These are phyloP conservation scores for Ormyrus pomaceus DNA, from an alignment of 2,888 invertebrate genomes.

Conservation along the genomic window DNA sequence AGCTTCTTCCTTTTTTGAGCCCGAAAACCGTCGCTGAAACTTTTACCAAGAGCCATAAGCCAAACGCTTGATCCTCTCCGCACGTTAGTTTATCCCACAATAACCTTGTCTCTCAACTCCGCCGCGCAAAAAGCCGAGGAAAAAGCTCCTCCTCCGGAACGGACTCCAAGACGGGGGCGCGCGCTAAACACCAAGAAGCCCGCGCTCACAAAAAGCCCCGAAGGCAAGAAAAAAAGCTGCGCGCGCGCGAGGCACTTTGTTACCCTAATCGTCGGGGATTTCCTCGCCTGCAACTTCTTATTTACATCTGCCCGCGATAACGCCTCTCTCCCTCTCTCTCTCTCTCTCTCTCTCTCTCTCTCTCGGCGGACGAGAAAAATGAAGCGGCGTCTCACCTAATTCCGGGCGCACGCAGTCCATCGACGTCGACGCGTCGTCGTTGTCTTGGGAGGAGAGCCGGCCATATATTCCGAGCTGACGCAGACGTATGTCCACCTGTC, in stretches of 20 bases:
- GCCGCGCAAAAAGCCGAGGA: too few species aligned
- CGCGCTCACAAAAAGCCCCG: background rate
- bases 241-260: constrained; percentile 28
- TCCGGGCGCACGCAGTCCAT: background rate
- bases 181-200: background rate
- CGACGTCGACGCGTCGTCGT: too few species aligned
- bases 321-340: background rate
- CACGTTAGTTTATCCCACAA: too few species aligned
- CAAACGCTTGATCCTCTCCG: too few species aligned
- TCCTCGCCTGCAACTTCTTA: constrained; percentile 19
- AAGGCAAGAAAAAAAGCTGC: constrained; percentile 1
- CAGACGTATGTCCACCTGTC: constrained; percentile 65
- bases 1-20: too few species aligned
- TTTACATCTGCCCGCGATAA: constrained; percentile 35
- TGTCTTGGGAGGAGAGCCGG: constrained; percentile 22
- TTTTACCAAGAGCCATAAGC: too few species aligned
- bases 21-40: too few species aligned
- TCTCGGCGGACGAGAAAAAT: constrained; percentile 4
- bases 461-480: constrained; percentile 60
- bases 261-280: constrained; percentile 48
- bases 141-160: too few species aligned
- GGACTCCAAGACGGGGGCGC: too few species aligned
- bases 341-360: background rate
- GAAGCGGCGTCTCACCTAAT: background rate
- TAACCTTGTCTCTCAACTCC: too few species aligned